A percentile compares a stretch with the other conserved stretches of the same genome.
phyloP scores from a whole-genome alignment of 2,113 vertebrate species.

The Ardeotis arabs region DNA sequence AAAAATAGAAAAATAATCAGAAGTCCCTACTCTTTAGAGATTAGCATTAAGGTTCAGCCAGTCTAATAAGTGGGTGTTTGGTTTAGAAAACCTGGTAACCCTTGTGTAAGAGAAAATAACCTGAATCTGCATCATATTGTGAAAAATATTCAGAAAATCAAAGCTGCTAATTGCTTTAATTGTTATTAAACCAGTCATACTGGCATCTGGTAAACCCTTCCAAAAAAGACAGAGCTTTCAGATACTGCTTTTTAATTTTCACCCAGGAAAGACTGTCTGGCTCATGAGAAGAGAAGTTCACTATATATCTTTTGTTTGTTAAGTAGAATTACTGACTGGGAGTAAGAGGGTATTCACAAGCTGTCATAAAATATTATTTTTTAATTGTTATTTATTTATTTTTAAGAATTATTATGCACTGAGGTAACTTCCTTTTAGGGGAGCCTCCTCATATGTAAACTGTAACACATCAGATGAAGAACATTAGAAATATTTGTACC shows the following conservation, averaged over 20 bases:
- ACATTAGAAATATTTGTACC: neutral
- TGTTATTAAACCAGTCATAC: neutral
- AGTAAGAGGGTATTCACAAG: neutral
- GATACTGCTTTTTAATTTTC: neutral
- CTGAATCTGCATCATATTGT: neutral
- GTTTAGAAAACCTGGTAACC: neutral
- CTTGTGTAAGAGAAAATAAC: neutral
- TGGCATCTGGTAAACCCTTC: neutral
- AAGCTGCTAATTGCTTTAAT: neutral
- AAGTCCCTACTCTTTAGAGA: neutral
- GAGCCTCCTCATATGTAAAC: neutral
- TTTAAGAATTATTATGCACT: neutral
- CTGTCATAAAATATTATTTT: neutral
- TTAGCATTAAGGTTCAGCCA: neutral
- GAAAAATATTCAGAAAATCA: neutral
- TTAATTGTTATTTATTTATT: neutral
- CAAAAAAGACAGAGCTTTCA: neutral
- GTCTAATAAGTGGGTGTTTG: neutral
- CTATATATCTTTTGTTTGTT: neutral
- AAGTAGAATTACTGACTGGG: neutral
- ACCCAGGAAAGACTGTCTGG: neutral
- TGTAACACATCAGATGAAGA: neutral
- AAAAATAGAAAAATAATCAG: neutral
- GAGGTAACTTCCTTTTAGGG: neutral
- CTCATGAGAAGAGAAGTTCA: neutral